Evolutionary conservation across 2,113 vertebrate species (phyloP), one percentile per base, ranked within the genome.

Genomic region (Pterocles gutturalis): DNA sequence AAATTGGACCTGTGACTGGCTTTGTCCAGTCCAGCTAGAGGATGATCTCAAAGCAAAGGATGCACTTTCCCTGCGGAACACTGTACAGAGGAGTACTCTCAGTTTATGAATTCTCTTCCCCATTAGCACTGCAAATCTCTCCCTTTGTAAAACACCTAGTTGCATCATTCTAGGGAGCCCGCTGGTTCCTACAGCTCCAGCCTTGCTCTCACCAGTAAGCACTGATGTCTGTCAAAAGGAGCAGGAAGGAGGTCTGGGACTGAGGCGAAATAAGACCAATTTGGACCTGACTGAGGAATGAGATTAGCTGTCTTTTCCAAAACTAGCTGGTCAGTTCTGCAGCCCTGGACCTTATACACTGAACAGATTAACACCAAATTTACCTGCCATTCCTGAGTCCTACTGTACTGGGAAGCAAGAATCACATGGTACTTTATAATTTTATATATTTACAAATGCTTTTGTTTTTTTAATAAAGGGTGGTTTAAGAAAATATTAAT

Each of bases 401-500:
- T 65, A 15, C 73, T 72, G 45, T 85, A 69, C 45, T 69, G 49
- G 66, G 66, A 93, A 92, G 38, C 26, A 85, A 88, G 45, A 83
- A 92, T 75, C 54, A 93, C 82, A 77, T 92, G 41, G 41, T 97
- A 90, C n/a, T 92, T 92, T 57, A 80, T 83, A 93, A 67, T 90
- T 95, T 88, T 90, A 88, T 80, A 41, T 73, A 69, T 95, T 90
- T 93, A 83, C 76, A 90, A 80, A 93, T 77, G 43, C 60, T 87
- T 84, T 57, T 66, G 9, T 71, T 96, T 92, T 92, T 95, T 73
- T 58, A 96, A 95, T 96, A 95, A 96, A 96, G 66, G 49, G 29
- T 80, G 25, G 1, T 90, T 95, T 86, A 73, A 83, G 34, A 89
- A 85, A 90, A 82, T 1, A 64, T 11, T 81, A 69, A 58, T 16